Conservation (phyloP, 2,888 invertebrate genomes). For the Tenodera sinensis region DNA sequence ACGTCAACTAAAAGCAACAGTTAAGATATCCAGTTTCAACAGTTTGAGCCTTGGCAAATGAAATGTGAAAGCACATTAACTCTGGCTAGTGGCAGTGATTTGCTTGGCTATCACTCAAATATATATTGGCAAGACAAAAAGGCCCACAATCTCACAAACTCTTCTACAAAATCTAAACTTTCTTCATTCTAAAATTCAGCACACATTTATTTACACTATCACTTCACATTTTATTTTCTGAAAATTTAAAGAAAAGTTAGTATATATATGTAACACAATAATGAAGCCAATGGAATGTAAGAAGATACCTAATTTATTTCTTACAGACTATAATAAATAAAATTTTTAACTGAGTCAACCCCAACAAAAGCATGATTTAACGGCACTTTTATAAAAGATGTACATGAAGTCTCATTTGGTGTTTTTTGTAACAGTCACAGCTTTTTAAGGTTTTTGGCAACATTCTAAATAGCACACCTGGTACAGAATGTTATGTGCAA, state of each 20-base stretch:
- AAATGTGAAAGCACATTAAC: neutral
- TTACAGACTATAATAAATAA: neutral
- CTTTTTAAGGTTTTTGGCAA: neutral
- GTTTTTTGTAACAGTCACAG: neutral
- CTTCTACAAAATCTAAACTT: neutral
- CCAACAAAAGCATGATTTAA: neutral
- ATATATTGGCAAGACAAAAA: neutral
- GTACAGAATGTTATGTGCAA: no score
- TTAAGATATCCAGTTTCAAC: neutral
- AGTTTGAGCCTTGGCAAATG: neutral
- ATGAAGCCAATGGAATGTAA: neutral
- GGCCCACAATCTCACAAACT: neutral
- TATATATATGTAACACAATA: neutral
- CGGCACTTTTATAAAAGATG: neutral
- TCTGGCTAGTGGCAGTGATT: neutral
- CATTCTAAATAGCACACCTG: neutral
- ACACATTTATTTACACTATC: neutral
- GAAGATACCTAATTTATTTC: neutral
- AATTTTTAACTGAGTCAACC: neutral
- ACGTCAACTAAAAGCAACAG: constrained; percentile 3
- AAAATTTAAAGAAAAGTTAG: neutral
- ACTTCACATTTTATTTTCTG: neutral
- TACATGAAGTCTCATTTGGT: neutral
- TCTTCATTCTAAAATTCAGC: neutral
- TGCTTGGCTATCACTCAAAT: neutral